Evolutionary conservation across 1,140 invertebrate genomes (phyloP).

Genomic region (Anthonomus grandis): DNA sequence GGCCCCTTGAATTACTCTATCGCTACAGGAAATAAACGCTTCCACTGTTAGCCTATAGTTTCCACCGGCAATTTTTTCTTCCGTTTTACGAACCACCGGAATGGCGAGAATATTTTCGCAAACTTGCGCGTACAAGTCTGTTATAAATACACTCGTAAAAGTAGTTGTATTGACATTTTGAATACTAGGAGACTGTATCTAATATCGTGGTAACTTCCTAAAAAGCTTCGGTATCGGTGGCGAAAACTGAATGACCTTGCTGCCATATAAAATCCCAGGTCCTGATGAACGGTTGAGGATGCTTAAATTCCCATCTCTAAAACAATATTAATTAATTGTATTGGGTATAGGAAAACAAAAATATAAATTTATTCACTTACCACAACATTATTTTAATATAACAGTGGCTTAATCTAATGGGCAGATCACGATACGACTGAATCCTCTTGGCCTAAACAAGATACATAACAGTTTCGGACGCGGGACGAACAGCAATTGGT

Average conservation of each 20-base stretch:
- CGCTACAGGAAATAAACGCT: slow-evolving; percentile 91
- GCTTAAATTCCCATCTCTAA: slow-evolving; percentile 99
- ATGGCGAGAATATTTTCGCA: slow-evolving; percentile 94
- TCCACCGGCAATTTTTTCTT: slow-evolving; percentile 98
- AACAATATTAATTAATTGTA: slow-evolving; percentile 21
- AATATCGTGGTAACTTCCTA: slow-evolving; percentile 81
- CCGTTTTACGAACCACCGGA: slow-evolving; percentile 94
- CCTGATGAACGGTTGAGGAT: slow-evolving; percentile 96
- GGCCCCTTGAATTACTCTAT: slow-evolving; percentile 92
- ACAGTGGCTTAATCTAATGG: slow-evolving; percentile 97
- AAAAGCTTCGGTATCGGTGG: slow-evolving; percentile 76
- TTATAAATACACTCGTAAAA: slow-evolving; percentile 21
- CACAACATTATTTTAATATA: slow-evolving; percentile 97
- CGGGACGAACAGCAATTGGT: slow-evolving; percentile 95
- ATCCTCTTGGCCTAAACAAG: slow-evolving; percentile 98
- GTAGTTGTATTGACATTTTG: too few species aligned
- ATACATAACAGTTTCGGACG: slow-evolving; percentile 99
- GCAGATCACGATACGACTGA: slow-evolving; percentile 94
- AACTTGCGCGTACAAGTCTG: slow-evolving; percentile 81
- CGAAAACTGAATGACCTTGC: slow-evolving; percentile 96
- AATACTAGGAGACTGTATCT: slow-evolving; percentile 50
- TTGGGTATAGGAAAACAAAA: not conserved
- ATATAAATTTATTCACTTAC: slow-evolving; percentile 54
- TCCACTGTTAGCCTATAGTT: slow-evolving; percentile 98
- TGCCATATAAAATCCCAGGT: slow-evolving; percentile 99